Conservation (phyloP, 2,797 vertebrate genomes). For the Dendrocincla fuliginosa region DNA sequence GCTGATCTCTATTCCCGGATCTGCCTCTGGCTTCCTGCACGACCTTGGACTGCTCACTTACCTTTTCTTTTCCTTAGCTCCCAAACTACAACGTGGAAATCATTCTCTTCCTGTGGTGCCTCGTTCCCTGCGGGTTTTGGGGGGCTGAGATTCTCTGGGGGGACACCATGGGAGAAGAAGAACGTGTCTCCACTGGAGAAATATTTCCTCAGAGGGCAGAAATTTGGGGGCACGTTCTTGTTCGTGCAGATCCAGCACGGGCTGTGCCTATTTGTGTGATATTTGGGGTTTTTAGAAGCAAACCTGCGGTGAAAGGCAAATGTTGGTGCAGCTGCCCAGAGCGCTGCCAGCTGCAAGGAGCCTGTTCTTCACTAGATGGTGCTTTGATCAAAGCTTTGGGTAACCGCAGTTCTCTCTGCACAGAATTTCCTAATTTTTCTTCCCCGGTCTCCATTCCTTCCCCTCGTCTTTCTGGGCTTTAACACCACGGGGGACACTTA, state of each 20-base stretch:
- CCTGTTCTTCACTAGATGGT: slow-evolving; percentile 52
- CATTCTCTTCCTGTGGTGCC: slow-evolving; percentile 23
- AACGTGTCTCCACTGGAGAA: neutral
- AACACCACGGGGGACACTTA: neutral
- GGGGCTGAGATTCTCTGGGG: neutral
- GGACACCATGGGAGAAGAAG: neutral
- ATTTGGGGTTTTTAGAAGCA: neutral
- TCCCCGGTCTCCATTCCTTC: slow-evolving; percentile 21
- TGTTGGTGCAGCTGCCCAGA: neutral
- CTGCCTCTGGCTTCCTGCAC: slow-evolving; percentile 61
- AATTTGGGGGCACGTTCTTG: neutral
- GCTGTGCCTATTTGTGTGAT: neutral
- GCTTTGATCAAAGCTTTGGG: slow-evolving; percentile 14
- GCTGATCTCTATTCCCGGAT: slow-evolving; percentile 67
- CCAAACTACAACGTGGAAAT: slow-evolving; percentile 5
- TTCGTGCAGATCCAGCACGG: neutral
- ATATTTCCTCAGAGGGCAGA: neutral
- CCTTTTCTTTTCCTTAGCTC: slow-evolving; percentile 60
- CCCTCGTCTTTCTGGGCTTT: neutral
- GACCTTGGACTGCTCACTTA: slow-evolving; percentile 40
- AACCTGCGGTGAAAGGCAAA: neutral
- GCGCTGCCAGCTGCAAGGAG: neutral
- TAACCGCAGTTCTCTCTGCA: neutral
- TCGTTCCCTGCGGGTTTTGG: neutral
- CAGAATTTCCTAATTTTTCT: neutral